Percentiles rank a stretch among this genome's conserved stretches.
These are phyloP conservation scores for Xestia rhomboidea DNA, from an alignment of 2,888 invertebrate genomes.

Conservation along the genomic window DNA sequence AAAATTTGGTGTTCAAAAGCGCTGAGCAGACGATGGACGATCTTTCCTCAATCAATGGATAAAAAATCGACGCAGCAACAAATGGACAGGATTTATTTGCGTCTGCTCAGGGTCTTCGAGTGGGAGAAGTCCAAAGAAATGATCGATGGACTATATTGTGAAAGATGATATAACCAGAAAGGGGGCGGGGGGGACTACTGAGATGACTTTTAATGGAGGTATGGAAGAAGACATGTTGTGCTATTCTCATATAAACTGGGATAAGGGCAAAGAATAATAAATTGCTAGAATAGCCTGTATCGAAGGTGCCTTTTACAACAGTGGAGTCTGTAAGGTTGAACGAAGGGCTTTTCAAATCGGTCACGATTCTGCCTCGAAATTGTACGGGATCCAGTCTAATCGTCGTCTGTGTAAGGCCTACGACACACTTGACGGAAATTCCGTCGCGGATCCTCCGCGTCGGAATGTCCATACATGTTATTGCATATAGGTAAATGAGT, in stretches of 20 bases:
- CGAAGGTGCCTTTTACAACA: neutral
- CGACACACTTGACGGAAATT: no score
- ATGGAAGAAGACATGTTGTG: neutral
- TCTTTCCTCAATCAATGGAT: neutral
- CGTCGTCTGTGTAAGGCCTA: neutral
- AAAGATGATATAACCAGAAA: neutral
- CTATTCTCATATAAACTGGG: neutral
- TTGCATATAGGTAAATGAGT: no score
- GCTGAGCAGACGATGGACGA: neutral
- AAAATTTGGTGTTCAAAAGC: neutral
- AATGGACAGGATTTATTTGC: neutral
- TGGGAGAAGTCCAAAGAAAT: neutral
- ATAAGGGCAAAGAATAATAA: neutral
- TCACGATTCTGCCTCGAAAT: constrained; percentile 1
- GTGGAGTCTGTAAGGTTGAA: neutral
- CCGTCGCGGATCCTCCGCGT: no score
- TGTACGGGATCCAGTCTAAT: neutral
- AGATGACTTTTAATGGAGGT: neutral
- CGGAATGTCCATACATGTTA: no score
- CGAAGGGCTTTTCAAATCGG: neutral
- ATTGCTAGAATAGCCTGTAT: neutral
- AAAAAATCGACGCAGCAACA: neutral
- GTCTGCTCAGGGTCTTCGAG: neutral
- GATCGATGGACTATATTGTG: neutral
- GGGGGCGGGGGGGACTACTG: neutral